Evolutionary conservation across 2,888 invertebrate species (phyloP).

Genomic region (Hypercompe scribonia): DNA sequence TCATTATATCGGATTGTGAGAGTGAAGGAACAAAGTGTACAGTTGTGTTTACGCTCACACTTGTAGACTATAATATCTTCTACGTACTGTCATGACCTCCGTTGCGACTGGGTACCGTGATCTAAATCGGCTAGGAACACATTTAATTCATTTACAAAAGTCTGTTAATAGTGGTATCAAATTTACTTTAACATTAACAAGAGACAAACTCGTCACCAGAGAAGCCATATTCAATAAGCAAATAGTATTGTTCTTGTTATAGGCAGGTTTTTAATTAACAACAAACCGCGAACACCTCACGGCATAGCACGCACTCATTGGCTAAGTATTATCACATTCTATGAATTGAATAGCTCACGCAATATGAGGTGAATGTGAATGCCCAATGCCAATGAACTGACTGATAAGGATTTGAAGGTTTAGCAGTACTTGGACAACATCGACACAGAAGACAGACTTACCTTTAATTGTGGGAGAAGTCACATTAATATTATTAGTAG

Average conservation of each 20-base stretch:
- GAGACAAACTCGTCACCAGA: background rate
- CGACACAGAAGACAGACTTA: background rate
- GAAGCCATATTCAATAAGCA: too few species aligned
- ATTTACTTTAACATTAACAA: background rate
- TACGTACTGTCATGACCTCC: too few species aligned
- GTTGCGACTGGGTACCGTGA: too few species aligned
- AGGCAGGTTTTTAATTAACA: background rate
- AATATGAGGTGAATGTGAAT: conserved; percentile 10
- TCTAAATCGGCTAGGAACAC: too few species aligned
- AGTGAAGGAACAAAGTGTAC: too few species aligned
- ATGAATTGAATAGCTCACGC: background rate
- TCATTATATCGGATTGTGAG: too few species aligned
- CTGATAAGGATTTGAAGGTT: conserved; percentile 9
- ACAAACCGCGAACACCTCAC: background rate
- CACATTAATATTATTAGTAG: background rate
- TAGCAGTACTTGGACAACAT: conserved; percentile 8
- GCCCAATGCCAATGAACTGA: conserved; percentile 10
- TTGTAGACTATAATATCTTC: too few species aligned
- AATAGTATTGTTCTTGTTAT: background rate
- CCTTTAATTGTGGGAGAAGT: background rate
- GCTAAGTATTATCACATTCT: background rate
- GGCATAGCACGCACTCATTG: background rate
- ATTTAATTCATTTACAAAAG: too few species aligned
- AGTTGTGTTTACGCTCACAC: too few species aligned
- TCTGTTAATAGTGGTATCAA: too few species aligned